Percentiles rank a stretch among this genome's conserved stretches.
Conservation (phyloP, 2,888 invertebrate species). For the Ligdia adustata region DNA sequence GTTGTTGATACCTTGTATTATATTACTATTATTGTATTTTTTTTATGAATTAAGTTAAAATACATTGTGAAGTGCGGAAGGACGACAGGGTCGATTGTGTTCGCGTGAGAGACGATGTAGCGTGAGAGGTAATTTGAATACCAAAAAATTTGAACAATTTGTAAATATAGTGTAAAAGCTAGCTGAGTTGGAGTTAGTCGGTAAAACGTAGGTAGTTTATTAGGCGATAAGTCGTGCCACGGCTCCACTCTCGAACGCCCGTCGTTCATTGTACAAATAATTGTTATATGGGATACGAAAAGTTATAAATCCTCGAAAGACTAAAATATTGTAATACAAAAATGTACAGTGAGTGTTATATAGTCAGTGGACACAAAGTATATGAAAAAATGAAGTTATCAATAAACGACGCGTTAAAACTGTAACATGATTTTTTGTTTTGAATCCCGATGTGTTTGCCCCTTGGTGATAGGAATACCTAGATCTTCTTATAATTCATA, state of each 20-base stretch:
- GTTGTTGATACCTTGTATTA: conserved; percentile 79
- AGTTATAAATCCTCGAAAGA: conserved; percentile 80
- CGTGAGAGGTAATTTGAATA: conserved; percentile 79
- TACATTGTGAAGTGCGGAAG: conserved; percentile 73
- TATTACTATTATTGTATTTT: conserved; percentile 81
- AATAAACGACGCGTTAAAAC: conserved; percentile 82
- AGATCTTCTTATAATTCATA: too few species aligned
- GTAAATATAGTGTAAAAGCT: conserved; percentile 81
- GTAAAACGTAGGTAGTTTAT: conserved; percentile 74
- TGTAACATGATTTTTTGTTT: conserved; percentile 77
- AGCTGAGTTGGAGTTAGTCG: conserved; percentile 71
- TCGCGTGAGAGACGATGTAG: conserved; percentile 69
- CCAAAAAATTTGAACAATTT: conserved; percentile 83
- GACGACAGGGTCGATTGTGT: conserved; percentile 62
- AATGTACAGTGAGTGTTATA: conserved; percentile 85
- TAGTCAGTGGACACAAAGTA: conserved; percentile 84
- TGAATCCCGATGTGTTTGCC: conserved; percentile 45
- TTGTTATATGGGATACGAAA: conserved; percentile 80
- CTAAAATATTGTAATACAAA: conserved; percentile 83
- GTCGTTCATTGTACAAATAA: conserved; percentile 83
- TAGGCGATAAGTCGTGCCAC: conserved; percentile 79
- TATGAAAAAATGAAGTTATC: conserved; percentile 82
- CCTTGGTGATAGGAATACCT: not conserved
- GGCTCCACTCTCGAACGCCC: conserved; percentile 73
- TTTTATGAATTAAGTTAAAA: conserved; percentile 79